Conservation (phyloP, 2,888 invertebrate species). For the Nipponacmea schrenckii region DNA sequence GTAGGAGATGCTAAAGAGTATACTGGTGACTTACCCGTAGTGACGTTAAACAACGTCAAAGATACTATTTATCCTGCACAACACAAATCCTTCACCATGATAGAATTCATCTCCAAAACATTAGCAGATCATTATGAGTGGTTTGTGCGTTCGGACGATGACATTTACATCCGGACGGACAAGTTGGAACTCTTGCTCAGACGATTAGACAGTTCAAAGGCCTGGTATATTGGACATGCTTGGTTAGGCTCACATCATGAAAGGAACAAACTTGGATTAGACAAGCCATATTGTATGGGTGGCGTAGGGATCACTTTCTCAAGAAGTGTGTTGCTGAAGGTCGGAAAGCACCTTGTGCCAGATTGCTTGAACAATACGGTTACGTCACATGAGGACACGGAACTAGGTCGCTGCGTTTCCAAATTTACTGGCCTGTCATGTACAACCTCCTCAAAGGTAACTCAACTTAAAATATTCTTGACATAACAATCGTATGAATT, state of each 20-base stretch:
- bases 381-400: slow-evolving; percentile 97
- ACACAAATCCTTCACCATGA: slow-evolving; percentile 94
- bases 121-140: slow-evolving; percentile 74
- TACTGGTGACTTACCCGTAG: slow-evolving; percentile 81
- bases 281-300: slow-evolving; percentile 98
- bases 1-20: slow-evolving; percentile 70
- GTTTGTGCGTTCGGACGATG: slow-evolving; percentile 97
- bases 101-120: slow-evolving; percentile 80
- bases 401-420: slow-evolving; percentile 92
- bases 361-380: slow-evolving; percentile 86
- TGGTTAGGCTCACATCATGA: slow-evolving; percentile 75
- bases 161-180: slow-evolving; percentile 91
- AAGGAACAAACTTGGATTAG: slow-evolving; percentile 83
- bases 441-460: slow-evolving; percentile 71
- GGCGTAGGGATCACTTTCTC: slow-evolving; percentile 95
- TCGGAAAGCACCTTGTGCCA: slow-evolving; percentile 86
- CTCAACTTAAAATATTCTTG: no score
- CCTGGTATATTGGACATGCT: slow-evolving; percentile 80
- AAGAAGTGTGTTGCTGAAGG: slow-evolving; percentile 80
- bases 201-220: slow-evolving; percentile 85
- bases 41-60: slow-evolving; percentile 77
- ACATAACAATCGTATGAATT: no score
- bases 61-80: slow-evolving; percentile 98
- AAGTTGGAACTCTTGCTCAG: slow-evolving; percentile 81
- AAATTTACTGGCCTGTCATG: slow-evolving; percentile 93